Base-by-base conservation (phyloP, 2,113 vertebrate genomes). In the Oxyura jamaicensis region DNA sequence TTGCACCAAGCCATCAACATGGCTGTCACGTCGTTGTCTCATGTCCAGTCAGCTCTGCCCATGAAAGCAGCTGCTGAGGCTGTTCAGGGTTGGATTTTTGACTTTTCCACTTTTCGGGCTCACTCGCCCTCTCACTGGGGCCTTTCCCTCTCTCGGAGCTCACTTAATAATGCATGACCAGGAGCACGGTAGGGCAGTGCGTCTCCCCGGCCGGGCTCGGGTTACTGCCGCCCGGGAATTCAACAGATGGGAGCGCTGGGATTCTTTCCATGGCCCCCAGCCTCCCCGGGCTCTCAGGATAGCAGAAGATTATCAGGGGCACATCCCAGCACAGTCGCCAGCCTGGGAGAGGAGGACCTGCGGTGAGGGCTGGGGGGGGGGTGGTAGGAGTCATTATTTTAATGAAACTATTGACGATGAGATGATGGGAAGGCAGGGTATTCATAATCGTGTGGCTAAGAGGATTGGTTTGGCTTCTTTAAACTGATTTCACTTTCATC, bases 261-360 rank as follows among this genome's bases (percentile, higher is more conserved):
- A 97, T 97, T 97, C 96, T 97, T 97, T 97, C 97, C 97, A 96
- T 94, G 95, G 80, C 95, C 65, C 92, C 87, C 95, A 83, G 96
- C 96, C 91, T 95, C 87, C 66, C n/a, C 88, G 82, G 91, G 93
- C 86, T 94, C 96, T 90, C 93, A 94, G 96, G 95, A 97, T 93
- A 96, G 95, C 93, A 95, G 96, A 95, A 96, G 96, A 96, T 97
- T 97, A 97, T 94, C 87, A 0, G 68, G 95, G 93, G 92, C 95
- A 96, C 94, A 97, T 92, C 96, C 95, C 82, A 82, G 88, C 63
- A 62, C n/a, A 35, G 83, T 91, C 50, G 0, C 41, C 15, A 6
- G 74, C 83, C 94, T 62, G 74, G 67, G 91, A 95, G 71, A 93
- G 52, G 76, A 91, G 41, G 76, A 82, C 80, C 84, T 56, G 2